These are phyloP conservation scores for Enteromius argenteus DNA, from an alignment of 2,797 vertebrate genomes.

Conservation along the genomic window DNA sequence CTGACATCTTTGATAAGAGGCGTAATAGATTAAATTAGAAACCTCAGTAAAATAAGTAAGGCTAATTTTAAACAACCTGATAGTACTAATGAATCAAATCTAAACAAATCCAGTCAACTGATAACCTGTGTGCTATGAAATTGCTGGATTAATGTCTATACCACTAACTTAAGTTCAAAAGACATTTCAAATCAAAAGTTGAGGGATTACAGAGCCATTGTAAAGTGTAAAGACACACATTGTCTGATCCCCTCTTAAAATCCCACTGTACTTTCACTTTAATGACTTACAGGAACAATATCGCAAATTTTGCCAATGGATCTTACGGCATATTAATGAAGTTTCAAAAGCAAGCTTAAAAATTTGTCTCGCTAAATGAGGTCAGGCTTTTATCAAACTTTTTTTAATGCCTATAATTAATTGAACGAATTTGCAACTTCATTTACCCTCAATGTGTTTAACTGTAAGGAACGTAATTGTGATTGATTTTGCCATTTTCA, in stretches of 20 bases:
- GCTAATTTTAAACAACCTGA: neutral
- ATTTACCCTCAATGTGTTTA: slow-evolving; percentile 21
- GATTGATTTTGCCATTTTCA: slow-evolving; percentile 37
- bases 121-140: slow-evolving; percentile 3
- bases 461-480: neutral
- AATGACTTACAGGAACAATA: slow-evolving; percentile 10
- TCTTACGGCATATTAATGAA: slow-evolving; percentile 24
- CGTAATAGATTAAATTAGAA: slow-evolving; percentile 29
- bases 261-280: slow-evolving; percentile 10
- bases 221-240: slow-evolving; percentile 9
- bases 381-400: slow-evolving; percentile 26
- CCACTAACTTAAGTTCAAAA: neutral
- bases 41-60: neutral
- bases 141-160: neutral
- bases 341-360: slow-evolving; percentile 31
- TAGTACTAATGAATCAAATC: slow-evolving; percentile 12
- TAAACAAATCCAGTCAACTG: slow-evolving; percentile 11
- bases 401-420: slow-evolving; percentile 8
- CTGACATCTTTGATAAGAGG: slow-evolving; percentile 15
- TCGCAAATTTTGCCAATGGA: neutral
- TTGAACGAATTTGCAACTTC: slow-evolving; percentile 4
- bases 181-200: slow-evolving; percentile 10
- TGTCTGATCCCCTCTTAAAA: slow-evolving; percentile 13
- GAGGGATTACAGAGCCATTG: slow-evolving; percentile 23
- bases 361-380: slow-evolving; percentile 5